phyloP scores from a whole-genome alignment of 2,888 invertebrate species.

The Pherbina coryleti region DNA sequence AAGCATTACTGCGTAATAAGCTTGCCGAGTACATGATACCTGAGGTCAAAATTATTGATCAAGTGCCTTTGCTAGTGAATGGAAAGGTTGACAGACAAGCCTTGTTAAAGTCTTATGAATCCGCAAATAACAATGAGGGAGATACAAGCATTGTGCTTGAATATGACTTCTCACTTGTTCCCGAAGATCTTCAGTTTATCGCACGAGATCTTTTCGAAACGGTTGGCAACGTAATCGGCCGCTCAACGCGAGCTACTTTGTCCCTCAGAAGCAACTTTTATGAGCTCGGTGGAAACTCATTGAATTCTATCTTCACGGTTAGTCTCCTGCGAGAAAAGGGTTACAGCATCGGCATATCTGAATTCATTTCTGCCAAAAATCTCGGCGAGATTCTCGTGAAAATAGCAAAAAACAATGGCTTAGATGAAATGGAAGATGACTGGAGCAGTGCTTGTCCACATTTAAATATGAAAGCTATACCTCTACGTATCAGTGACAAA shows the following conservation, averaged over 20 bases:
- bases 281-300: constrained; percentile 87
- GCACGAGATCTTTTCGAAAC: constrained; percentile 82
- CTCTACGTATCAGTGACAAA: constrained; percentile 72
- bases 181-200: constrained; percentile 72
- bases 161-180: constrained; percentile 77
- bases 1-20: constrained; percentile 74
- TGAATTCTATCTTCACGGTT: constrained; percentile 88
- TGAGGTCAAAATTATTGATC: constrained; percentile 79
- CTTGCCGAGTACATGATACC: constrained; percentile 86
- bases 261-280: constrained; percentile 81
- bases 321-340: constrained; percentile 82
- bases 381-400: constrained; percentile 78
- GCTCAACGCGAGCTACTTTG: constrained; percentile 75
- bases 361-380: constrained; percentile 81
- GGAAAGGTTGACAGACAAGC: constrained; percentile 89
- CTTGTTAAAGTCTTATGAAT: constrained; percentile 81
- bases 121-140: constrained; percentile 74
- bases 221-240: constrained; percentile 79
- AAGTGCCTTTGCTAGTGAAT: constrained; percentile 85
- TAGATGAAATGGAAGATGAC: constrained; percentile 61
- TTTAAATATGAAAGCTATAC: constrained; percentile 62
- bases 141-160: constrained; percentile 72
- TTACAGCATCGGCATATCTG: constrained; percentile 84
- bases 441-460: constrained; percentile 62
- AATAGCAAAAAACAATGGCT: constrained; percentile 68